Evolutionary conservation across 2,888 invertebrate genomes (phyloP).

Genomic region (Eudemis profundana): DNA sequence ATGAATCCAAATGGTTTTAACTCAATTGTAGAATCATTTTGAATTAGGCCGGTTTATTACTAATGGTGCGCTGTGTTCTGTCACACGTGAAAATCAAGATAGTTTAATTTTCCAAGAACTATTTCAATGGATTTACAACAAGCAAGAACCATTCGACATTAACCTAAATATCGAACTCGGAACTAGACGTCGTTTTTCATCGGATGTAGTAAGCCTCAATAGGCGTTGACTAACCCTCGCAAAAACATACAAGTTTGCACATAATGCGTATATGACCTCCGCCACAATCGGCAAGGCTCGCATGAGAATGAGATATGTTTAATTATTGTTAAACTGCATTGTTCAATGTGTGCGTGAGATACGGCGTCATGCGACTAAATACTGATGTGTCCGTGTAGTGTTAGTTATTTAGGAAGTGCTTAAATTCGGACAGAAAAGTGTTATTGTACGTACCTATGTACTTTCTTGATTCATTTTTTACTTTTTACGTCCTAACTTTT

Average conservation of each 20-base stretch:
- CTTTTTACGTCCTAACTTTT: too few relatives aligned
- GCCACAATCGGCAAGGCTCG: conserved; percentile 35
- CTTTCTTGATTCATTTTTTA: too few relatives aligned
- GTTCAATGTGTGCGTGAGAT: conserved; percentile 25
- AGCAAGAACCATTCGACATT: conserved; percentile 7
- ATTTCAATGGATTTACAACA: neutral
- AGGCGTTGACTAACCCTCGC: conserved; percentile 27
- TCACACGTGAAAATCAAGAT: conserved; percentile 1
- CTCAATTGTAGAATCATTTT: too few relatives aligned
- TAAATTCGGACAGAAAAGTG: neutral
- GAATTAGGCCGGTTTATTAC: too few relatives aligned
- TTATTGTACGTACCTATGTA: too few relatives aligned
- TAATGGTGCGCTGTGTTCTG: neutral
- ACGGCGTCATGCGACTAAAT: conserved; percentile 27
- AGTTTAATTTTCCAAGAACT: conserved; percentile 7
- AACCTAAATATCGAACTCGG: conserved; percentile 19
- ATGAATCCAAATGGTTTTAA: too few relatives aligned
- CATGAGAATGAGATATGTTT: conserved; percentile 42
- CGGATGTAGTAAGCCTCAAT: conserved; percentile 30
- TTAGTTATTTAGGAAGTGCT: neutral
- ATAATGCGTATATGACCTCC: conserved; percentile 27
- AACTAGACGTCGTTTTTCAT: conserved; percentile 27
- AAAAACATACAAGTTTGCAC: conserved; percentile 31
- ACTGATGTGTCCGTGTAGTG: conserved; percentile 6
- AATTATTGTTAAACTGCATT: conserved; percentile 41